These are phyloP conservation scores for Elaphurus davidianus DNA, from an alignment of 2,113 vertebrate genomes.

Conservation along the genomic window DNA sequence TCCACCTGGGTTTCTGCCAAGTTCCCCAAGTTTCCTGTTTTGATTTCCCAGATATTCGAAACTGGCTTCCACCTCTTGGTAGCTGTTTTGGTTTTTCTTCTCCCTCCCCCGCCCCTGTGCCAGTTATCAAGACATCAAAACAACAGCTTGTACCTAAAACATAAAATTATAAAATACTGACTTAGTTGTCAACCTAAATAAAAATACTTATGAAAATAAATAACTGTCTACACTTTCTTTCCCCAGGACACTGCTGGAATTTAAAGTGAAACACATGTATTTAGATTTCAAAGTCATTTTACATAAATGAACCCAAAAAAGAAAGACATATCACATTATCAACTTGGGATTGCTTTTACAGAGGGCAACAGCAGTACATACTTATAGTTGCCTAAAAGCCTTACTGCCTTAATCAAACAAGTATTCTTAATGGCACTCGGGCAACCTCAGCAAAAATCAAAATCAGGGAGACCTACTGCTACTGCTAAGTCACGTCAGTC, in stretches of 20 bases:
- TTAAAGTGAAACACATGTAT: slow-evolving; percentile 8
- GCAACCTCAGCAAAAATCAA: background rate
- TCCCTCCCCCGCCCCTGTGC: background rate
- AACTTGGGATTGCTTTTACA: background rate
- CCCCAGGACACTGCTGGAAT: background rate
- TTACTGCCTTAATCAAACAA: background rate
- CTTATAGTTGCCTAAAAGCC: background rate
- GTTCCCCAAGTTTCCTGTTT: slow-evolving; percentile 73
- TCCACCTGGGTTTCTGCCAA: slow-evolving; percentile 66
- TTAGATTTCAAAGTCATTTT: background rate
- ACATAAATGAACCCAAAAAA: background rate
- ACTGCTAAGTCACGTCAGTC: no score
- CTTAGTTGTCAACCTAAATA: background rate
- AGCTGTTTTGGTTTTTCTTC: background rate
- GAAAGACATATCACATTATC: background rate
- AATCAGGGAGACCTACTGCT: background rate
- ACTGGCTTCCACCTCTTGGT: slow-evolving; percentile 60
- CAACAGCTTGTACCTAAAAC: slow-evolving; percentile 2
- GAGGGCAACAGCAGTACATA: background rate
- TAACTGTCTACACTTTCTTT: background rate
- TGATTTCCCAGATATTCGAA: slow-evolving; percentile 71
- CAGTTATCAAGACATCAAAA: slow-evolving; percentile 51
- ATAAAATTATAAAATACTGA: background rate
- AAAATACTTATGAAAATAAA: background rate
- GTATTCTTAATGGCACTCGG: background rate